phyloP scores from a whole-genome alignment of 2,113 vertebrate species.

The Nestor notabilis region DNA sequence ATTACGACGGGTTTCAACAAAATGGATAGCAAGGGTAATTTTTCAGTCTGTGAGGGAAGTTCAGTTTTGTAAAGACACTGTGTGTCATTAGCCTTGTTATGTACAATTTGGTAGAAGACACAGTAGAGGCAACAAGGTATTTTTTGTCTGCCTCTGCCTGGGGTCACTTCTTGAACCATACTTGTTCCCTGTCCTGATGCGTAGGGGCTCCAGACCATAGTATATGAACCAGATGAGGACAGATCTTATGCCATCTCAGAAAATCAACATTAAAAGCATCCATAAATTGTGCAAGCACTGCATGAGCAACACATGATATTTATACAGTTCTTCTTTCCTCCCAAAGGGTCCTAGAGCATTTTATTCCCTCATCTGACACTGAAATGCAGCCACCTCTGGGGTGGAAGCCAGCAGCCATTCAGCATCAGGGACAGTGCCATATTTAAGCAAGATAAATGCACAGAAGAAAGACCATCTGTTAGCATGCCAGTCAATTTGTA shows the following conservation, averaged over 20 bases:
- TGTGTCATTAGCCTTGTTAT: neutral
- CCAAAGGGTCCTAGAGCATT: neutral
- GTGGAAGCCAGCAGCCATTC: slow-evolving; percentile 63
- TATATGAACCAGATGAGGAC: neutral
- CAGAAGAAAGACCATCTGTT: slow-evolving; percentile 12
- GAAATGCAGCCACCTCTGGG: slow-evolving; percentile 30
- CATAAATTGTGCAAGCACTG: neutral
- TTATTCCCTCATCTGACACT: slow-evolving; percentile 14
- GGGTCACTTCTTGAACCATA: neutral
- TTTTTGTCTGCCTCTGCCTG: neutral
- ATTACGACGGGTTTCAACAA: neutral
- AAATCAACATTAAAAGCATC: neutral
- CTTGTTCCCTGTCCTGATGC: neutral
- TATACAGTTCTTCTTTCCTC: neutral
- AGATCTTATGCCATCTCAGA: neutral
- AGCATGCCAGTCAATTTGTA: slow-evolving; percentile 19
- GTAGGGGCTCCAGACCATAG: neutral
- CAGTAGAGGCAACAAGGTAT: neutral
- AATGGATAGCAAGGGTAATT: neutral
- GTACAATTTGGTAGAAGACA: neutral
- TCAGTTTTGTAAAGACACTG: neutral
- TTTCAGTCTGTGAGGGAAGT: neutral
- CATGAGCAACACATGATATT: neutral
- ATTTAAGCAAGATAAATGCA: slow-evolving; percentile 33
- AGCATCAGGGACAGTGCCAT: slow-evolving; percentile 47